These are phyloP conservation scores for Torymus aiolomorphi DNA, from an alignment of 2,888 invertebrate genomes.

Conservation along the genomic window DNA sequence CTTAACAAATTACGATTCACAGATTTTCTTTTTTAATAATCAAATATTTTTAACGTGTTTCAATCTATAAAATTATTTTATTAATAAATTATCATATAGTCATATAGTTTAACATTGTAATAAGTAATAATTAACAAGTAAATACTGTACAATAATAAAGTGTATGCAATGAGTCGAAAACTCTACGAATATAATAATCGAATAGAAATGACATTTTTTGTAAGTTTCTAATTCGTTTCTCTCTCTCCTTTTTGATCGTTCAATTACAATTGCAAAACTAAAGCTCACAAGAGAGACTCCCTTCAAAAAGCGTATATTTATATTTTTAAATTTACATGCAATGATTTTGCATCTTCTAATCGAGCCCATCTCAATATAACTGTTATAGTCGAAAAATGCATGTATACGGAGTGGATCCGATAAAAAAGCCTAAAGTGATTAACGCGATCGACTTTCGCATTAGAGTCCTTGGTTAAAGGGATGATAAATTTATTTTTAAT, in stretches of 20 bases:
- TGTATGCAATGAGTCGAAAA: constrained; percentile 26
- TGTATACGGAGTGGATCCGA: constrained; percentile 7
- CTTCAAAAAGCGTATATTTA: constrained; percentile 7
- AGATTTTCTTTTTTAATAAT: constrained; percentile 6
- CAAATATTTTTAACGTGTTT: constrained; percentile 24
- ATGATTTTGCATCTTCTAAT: background rate
- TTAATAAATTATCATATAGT: constrained; percentile 32
- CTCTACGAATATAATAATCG: constrained; percentile 5
- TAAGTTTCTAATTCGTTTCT: background rate
- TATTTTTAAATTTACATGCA: constrained; percentile 14
- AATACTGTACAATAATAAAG: constrained; percentile 47
- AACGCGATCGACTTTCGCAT: background rate
- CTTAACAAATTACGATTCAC: constrained; percentile 33
- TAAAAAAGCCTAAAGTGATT: constrained; percentile 31
- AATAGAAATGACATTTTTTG: constrained; percentile 32
- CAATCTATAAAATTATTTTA: constrained; percentile 30
- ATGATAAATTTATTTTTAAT: background rate
- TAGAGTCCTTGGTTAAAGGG: background rate
- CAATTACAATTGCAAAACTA: background rate
- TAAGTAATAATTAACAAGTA: constrained; percentile 38
- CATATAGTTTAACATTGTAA: constrained; percentile 32
- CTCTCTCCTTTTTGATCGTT: background rate
- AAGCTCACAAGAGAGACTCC: constrained; percentile 1
- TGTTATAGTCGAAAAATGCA: constrained; percentile 12
- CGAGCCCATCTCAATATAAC: constrained; percentile 4